A percentile compares a stretch with the other conserved stretches of the same genome.
phyloP scores from a whole-genome alignment of 2,113 vertebrate genomes.

The Entomyzon cyanotis region DNA sequence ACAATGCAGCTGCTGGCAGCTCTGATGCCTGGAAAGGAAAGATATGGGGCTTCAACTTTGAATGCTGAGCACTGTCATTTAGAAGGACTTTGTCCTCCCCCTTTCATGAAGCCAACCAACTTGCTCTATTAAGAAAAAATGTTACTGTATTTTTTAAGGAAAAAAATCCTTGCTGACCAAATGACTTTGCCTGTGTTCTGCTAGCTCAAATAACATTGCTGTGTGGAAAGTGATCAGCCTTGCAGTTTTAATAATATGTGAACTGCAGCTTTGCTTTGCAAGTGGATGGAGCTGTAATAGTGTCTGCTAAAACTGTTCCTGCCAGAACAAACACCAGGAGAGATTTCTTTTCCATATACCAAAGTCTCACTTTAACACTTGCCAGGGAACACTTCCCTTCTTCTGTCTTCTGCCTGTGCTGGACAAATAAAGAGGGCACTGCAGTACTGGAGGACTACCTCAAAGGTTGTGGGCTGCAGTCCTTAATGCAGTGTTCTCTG shows the following conservation, averaged over 20 bases:
- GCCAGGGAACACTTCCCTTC: background rate
- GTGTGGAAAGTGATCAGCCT: background rate
- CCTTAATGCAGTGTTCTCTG: conserved; percentile 10
- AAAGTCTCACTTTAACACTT: conserved; percentile 18
- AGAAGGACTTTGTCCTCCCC: background rate
- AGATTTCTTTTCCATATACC: background rate
- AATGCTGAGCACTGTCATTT: background rate
- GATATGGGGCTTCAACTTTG: background rate
- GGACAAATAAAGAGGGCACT: background rate
- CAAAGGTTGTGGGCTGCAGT: conserved; percentile 1
- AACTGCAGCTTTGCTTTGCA: conserved; percentile 25
- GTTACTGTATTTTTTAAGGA: background rate
- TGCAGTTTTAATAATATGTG: conserved; percentile 21
- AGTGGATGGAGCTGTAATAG: background rate
- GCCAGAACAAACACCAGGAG: conserved; percentile 52
- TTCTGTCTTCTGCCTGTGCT: background rate
- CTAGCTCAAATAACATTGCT: background rate
- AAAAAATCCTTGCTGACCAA: background rate
- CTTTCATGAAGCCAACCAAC: background rate
- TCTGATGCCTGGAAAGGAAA: background rate
- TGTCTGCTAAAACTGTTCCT: conserved; percentile 32
- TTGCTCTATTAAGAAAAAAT: background rate
- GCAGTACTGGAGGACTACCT: background rate
- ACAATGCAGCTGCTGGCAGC: background rate
- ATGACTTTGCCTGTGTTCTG: background rate